phyloP scores from a whole-genome alignment of 2,888 invertebrate genomes.

The Hemicrepidius hirtus region DNA sequence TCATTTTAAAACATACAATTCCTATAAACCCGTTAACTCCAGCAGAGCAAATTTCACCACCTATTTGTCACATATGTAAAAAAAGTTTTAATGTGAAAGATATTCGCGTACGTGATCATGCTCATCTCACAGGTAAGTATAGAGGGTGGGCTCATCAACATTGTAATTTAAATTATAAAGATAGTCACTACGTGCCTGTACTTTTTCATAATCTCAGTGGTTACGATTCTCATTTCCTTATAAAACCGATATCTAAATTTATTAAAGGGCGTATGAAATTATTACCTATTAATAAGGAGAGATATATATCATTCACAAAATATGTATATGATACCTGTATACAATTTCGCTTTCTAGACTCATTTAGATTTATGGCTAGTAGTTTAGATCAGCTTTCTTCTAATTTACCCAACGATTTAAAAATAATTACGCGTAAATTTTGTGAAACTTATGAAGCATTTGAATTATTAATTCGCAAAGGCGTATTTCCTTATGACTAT shows the following conservation, averaged over 20 bases:
- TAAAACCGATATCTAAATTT: too few relatives aligned
- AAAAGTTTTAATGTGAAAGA: slow-evolving; percentile 43
- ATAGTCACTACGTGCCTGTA: too few relatives aligned
- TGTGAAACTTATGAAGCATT: slow-evolving; percentile 46
- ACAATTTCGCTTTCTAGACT: slow-evolving; percentile 57
- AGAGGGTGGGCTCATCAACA: slow-evolving; percentile 56
- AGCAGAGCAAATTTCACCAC: slow-evolving; percentile 7
- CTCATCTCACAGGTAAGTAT: slow-evolving; percentile 53
- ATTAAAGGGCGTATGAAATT: slow-evolving; percentile 53
- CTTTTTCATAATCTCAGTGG: too few relatives aligned
- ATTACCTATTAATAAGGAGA: too few relatives aligned
- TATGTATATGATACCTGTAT: slow-evolving; percentile 45
- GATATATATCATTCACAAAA: slow-evolving; percentile 58
- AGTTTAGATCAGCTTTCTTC: slow-evolving; percentile 57
- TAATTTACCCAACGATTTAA: slow-evolving; percentile 51
- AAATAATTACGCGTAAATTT: slow-evolving; percentile 41
- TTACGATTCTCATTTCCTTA: too few relatives aligned
- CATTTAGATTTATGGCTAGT: slow-evolving; percentile 56
- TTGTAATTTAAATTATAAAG: slow-evolving; percentile 59
- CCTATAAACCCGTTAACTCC: slow-evolving; percentile 28
- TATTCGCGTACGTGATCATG: slow-evolving; percentile 51
- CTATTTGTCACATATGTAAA: slow-evolving; percentile 52
- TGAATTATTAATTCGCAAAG: slow-evolving; percentile 57
- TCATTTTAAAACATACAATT: slow-evolving; percentile 18
- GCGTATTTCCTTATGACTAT: slow-evolving; percentile 65